phyloP scores from a whole-genome alignment of 2,888 invertebrate species.

The Orchesellides sinensis region DNA sequence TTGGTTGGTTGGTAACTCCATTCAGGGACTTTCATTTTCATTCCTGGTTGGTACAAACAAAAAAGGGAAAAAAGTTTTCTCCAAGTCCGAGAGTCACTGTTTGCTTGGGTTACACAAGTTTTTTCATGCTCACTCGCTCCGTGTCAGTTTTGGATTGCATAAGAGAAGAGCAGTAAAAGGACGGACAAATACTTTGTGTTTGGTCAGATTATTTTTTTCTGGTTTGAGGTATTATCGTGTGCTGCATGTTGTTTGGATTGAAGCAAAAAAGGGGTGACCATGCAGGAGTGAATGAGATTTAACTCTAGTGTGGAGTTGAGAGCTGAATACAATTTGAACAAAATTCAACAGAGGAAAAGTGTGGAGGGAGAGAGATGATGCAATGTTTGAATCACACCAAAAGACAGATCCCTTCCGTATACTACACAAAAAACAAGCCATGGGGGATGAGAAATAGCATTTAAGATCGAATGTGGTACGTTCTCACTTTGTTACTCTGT shows the following conservation, averaged over 20 bases:
- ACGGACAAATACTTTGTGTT: slow-evolving; percentile 30
- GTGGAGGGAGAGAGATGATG: not conserved
- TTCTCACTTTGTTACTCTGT: slow-evolving; percentile 20
- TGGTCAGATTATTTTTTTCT: slow-evolving; percentile 18
- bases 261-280: no score
- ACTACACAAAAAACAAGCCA: not conserved
- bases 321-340: not conserved
- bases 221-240: slow-evolving; percentile 15
- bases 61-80: slow-evolving; percentile 27
- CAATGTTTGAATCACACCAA: not conserved
- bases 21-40: not conserved
- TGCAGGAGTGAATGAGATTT: no score
- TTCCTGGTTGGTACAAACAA: not conserved
- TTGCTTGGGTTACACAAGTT: slow-evolving; percentile 53
- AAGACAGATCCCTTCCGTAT: not conserved
- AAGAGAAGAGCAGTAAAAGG: not conserved
- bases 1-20: no score
- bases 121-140: slow-evolving; percentile 3
- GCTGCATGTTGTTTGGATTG: not conserved
- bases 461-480: slow-evolving; percentile 30
- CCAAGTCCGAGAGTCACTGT: slow-evolving; percentile 2
- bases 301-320: no score
- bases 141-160: slow-evolving; percentile 31
- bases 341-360: not conserved
- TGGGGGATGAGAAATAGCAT: slow-evolving; percentile 3